A percentile compares a stretch with the other conserved stretches of the same genome.
These are phyloP conservation scores for Lophotis ruficrista DNA, from an alignment of 2,113 vertebrate genomes.

Conservation along the genomic window DNA sequence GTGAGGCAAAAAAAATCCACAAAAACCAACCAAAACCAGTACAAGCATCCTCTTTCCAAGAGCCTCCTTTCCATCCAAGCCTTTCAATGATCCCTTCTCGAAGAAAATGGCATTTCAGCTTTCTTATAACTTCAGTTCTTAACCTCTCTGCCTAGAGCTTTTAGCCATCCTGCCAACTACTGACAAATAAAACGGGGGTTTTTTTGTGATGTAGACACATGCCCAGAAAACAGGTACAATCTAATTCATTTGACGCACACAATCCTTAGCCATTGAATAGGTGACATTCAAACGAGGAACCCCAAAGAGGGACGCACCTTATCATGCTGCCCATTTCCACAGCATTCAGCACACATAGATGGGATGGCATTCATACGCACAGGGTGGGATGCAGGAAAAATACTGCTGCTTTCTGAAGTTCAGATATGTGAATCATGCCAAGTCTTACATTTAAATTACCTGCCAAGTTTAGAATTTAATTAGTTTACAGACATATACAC, in stretches of 20 bases:
- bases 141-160: not conserved
- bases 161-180: not conserved
- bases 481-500: not conserved
- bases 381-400: not conserved
- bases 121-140: not conserved
- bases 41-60: not conserved
- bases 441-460: not conserved
- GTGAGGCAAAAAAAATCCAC: fast-evolving
- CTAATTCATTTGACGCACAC: not conserved
- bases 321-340: not conserved
- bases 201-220: not conserved
- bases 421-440: not conserved
- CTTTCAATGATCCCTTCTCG: not conserved
- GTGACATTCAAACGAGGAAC: not conserved
- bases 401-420: not conserved
- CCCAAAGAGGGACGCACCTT: not conserved
- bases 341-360: not conserved
- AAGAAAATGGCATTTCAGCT: not conserved
- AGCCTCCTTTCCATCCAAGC: not conserved
- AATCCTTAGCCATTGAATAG: not conserved
- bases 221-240: not conserved
- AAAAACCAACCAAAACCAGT: not conserved
- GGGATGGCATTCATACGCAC: not conserved
- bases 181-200: not conserved
- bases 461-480: not conserved